Base-by-base conservation (phyloP, 2,797 vertebrate genomes). In the Clarias platycephalus region DNA sequence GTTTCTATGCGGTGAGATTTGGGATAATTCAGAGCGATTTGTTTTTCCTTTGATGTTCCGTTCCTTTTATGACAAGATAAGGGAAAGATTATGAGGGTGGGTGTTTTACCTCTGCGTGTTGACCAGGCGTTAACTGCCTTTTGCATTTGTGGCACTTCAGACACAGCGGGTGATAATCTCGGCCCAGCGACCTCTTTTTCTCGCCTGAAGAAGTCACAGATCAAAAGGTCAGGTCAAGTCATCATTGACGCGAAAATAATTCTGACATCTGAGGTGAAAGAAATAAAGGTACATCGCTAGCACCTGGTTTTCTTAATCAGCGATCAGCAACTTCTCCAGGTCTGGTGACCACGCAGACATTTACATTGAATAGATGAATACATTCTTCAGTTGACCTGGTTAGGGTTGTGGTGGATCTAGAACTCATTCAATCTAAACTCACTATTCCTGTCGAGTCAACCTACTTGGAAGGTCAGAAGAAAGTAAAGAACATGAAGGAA, bases 101-200 rank as follows among this genome's bases (percentile, higher is more conserved):
- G 49, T 68, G 66, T 70, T 6, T 80, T 93, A 95, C 94, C 94
- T 95, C 94, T 72, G 94, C 94, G 84, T 95, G 95, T 82, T 95
- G 94, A 85, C 95, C 95, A 4, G 95, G 87, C 71, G 92, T 96
- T 82, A 96, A 94, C 84, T 95, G 95, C 85, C 94, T 90, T 88
- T 94, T 96, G 89, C 95, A 96, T 15, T 84, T 90, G 76, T 94
- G 93, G 90, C 95, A 96, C 91, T 96, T 96, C 88, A 96, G 93
- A 90, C 95, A 96, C 72, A 96, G 92, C 5, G 95, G 95, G 90
- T 96, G 95, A 89, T 96, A 96, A 91, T 96, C 95, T 83, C 95
- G 94, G 80, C 95, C 95, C 70, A 96, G 74, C 9, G 95, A 96
- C 71, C 93, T 93, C 87, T 93, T 96, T 89, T 93, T 95, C 90